Base-by-base conservation (phyloP, 2,888 invertebrate species). In the Mythimna albipuncta region DNA sequence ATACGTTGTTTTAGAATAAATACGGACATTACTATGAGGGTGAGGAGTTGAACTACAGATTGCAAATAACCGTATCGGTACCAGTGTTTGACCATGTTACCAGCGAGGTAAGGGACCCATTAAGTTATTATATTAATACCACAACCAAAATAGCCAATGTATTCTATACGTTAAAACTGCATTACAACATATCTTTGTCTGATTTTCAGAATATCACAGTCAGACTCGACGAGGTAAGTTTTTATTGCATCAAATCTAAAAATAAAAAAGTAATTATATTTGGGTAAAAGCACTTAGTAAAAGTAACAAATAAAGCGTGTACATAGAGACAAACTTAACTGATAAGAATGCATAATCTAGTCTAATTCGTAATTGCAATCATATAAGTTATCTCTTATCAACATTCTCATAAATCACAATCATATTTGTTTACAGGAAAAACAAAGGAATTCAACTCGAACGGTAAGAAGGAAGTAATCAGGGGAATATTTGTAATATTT, bases 1-100 rank as follows among this genome's bases (percentile, higher is more conserved):
- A 21, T 26, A 1, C 16, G 62, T 68, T n/a, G n/a, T 77, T 79
- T 61, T 35, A 96, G 96, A 91, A 95, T 69, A 87, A 89, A 79
- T 89, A 85, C 16, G 96, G 96, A 0, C 91, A 91, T 55, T 96
- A 96, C 75, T 94, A 95, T 70, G 96, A 96, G 85, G 95, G 92
- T 0, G 89, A 92, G 64, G 92, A 93, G 47, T 82, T 93, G 5
- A 93, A 95, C 81, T 96, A 94, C 72, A 89, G 93, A 54, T 88
- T 95, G 2, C 93, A 93, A 87, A 94, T 96, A 75, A 95, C 93
- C 72, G 92, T 96, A 2, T 93, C 96, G 0, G 93, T 96, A 2
- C 95, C 96, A 2, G 94, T 96, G 0, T 96, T 95, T 79, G 96
- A 96, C 21, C 86, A 90, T 65, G 91, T 92, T 0, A 93, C 90